Evolutionary conservation across 2,113 vertebrate species (phyloP).

Genomic region (Mustela nigripes): DNA sequence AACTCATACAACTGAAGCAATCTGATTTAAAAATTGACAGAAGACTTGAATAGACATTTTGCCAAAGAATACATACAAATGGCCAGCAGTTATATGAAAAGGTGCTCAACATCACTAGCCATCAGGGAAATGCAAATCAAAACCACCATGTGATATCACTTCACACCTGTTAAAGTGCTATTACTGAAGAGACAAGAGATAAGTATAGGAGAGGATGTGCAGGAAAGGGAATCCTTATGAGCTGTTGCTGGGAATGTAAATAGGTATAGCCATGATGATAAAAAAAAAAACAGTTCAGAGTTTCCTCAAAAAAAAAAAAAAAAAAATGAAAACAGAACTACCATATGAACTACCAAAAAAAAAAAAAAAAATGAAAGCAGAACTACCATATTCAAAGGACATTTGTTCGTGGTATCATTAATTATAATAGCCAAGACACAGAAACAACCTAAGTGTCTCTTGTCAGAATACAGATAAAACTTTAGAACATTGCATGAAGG

Average conservation of each 20-base stretch:
- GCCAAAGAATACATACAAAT: not conserved
- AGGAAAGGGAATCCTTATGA: not conserved
- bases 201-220: not conserved
- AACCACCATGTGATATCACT: not conserved
- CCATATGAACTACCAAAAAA: not conserved
- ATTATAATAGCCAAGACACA: not conserved
- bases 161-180: not conserved
- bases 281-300: not conserved
- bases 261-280: not conserved
- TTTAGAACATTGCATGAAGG: not conserved
- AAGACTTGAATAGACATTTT: not conserved
- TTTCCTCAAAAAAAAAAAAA: not conserved
- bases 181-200: not conserved
- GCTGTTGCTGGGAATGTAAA: not conserved
- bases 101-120: not conserved
- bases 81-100: not conserved
- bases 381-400: not conserved
- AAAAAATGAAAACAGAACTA: not conserved
- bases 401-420: not conserved
- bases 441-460: not conserved
- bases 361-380: not conserved
- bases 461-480: not conserved
- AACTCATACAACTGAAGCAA: not conserved
- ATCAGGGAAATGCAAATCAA: not conserved
- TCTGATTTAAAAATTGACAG: not conserved